A percentile compares a stretch with the other conserved stretches of the same genome.
Evolutionary conservation across 2,113 vertebrate species (phyloP).

Genomic region (Muscicapa adusta): DNA sequence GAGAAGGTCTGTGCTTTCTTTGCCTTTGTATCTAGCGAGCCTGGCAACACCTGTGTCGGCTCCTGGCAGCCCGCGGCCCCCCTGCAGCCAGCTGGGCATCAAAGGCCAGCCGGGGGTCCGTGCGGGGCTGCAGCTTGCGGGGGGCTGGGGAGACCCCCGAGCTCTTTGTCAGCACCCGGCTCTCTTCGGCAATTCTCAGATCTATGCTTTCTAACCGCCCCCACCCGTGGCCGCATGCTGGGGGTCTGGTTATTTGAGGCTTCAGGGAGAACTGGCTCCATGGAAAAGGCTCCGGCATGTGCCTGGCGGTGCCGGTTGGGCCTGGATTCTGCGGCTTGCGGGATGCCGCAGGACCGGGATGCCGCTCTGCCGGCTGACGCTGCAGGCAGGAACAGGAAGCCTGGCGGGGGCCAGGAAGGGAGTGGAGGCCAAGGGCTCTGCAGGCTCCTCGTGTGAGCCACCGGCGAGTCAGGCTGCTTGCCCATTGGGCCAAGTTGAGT

Average conservation of each 20-base stretch:
- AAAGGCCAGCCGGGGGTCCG: not conserved
- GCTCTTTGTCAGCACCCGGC: not conserved
- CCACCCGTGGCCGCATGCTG: not conserved
- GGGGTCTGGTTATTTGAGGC: not conserved
- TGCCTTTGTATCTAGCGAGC: not conserved
- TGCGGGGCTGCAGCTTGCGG: not conserved
- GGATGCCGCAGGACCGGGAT: not conserved
- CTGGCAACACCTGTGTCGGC: not conserved
- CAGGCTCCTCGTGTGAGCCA: not conserved
- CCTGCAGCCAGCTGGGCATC: not conserved
- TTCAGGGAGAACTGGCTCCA: not conserved
- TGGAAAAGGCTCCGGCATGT: not conserved
- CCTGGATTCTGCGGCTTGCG: not conserved
- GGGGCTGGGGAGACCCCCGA: not conserved
- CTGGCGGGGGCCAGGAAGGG: not conserved
- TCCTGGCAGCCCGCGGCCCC: not conserved
- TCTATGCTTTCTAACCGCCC: not conserved
- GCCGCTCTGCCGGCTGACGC: not conserved
- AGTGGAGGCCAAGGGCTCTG: not conserved
- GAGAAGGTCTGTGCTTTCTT: conserved; percentile 64
- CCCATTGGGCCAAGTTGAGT: not conserved
- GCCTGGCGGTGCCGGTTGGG: not conserved
- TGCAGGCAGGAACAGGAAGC: not conserved
- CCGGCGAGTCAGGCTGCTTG: not conserved
- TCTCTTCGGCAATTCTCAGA: not conserved